Base-by-base conservation (phyloP, 2,113 vertebrate genomes). In the Sakesphorus luctuosus region DNA sequence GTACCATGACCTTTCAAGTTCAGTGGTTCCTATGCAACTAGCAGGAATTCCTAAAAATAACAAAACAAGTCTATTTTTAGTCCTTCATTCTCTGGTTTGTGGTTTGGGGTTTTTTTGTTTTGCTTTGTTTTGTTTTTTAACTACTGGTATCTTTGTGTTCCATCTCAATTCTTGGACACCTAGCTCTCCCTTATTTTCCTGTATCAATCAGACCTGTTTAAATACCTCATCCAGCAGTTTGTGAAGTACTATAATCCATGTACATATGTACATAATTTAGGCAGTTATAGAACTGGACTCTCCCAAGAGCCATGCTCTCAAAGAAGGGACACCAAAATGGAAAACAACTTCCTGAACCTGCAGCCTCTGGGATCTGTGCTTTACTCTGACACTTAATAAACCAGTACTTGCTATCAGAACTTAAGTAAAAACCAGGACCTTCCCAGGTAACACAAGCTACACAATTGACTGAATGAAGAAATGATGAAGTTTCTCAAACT, bases 1-100 rank as follows among this genome's bases (percentile, higher is more conserved):
- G 36, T 21, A 75, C 44, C 14, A 74, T 6, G 56, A 87, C 52
- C 69, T 94, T 89, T 95, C 63, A 87, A 93, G 56, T 84, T 75
- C 73, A 91, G 33, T 63, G 43, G 74, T 67, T 84, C 89, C 71
- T 74, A 71, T 47, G 73, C 28, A 93, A 80, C 16, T 38, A 74
- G n/a, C 28, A 68, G 44, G 49, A 96, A 93, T 84, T 20, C 17
- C 52, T 90, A 68, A 93, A 69, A 89, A 72, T 56, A 95, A 82
- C 53, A 69, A 85, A 88, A 36, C 29, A 84, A 84, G n/a, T 29
- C 49, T 88, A 88, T 76, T 93, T 93, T 86, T 52, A 93, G 68
- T 52, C 83, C 46, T 73, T 65, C 28, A 46, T 94, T 90, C 78
- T 36, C 24, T 47, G 6, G 7, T 35, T 59, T 16, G 14, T 24